These are phyloP conservation scores for Melipona bicolor DNA, from an alignment of 2,888 invertebrate species.

Conservation along the genomic window DNA sequence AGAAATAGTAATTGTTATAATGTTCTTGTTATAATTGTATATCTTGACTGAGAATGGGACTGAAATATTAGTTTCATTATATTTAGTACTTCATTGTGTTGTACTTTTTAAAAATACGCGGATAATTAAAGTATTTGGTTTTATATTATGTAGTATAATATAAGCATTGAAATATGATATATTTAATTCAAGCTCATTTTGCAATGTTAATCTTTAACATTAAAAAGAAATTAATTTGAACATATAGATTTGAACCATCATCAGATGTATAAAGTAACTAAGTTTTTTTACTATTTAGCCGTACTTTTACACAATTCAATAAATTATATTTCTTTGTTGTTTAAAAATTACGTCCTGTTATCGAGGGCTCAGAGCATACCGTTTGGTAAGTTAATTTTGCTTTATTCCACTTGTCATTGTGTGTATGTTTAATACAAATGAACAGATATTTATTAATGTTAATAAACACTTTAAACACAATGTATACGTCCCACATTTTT, in stretches of 20 bases:
- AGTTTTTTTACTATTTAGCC: constrained; percentile 55
- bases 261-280: constrained; percentile 45
- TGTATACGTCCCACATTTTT: constrained; percentile 51
- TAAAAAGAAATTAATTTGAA: constrained; percentile 12
- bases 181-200: constrained; percentile 30
- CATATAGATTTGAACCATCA: constrained; percentile 12
- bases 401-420: constrained; percentile 64
- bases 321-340: constrained; percentile 82
- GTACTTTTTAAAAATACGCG: constrained; percentile 16
- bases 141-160: constrained; percentile 27
- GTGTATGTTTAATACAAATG: constrained; percentile 68
- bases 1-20: constrained; percentile 24
- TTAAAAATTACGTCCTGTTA: constrained; percentile 82
- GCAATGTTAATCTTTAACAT: constrained; percentile 17
- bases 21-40: constrained; percentile 62
- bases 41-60: constrained; percentile 53
- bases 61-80: constrained; percentile 48
- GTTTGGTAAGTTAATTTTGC: constrained; percentile 81
- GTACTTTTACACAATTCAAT: constrained; percentile 73
- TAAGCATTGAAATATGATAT: constrained; percentile 2
- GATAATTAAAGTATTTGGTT: constrained; percentile 26
- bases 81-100: constrained; percentile 33
- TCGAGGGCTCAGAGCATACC: constrained; percentile 82
- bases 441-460: constrained; percentile 56
- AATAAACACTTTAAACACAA: constrained; percentile 62